Conservation (phyloP, 2,113 vertebrate species). For the Hemibates koningsi region DNA sequence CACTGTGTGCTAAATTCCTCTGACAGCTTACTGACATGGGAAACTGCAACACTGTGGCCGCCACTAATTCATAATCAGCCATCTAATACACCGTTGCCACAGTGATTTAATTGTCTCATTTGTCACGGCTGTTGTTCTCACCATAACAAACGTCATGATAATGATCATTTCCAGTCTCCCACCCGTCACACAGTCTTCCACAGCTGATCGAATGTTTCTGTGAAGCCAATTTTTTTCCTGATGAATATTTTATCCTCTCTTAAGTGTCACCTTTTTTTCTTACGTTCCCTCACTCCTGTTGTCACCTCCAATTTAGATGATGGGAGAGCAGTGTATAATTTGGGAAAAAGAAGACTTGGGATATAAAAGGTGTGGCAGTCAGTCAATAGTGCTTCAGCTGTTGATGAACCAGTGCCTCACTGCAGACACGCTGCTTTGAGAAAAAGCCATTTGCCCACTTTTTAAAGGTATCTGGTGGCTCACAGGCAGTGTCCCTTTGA, state of each 20-base stretch:
- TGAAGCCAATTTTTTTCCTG: not conserved
- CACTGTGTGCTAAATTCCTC: slow-evolving; percentile 40
- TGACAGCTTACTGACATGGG: slow-evolving; percentile 59
- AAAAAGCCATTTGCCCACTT: slow-evolving; percentile 52
- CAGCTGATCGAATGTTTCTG: slow-evolving; percentile 35
- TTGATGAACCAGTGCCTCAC: slow-evolving; percentile 7
- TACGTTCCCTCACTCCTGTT: not conserved
- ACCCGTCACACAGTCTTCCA: slow-evolving; percentile 37
- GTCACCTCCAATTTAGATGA: not conserved
- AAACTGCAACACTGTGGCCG: slow-evolving; percentile 49
- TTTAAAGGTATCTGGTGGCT: slow-evolving; percentile 44
- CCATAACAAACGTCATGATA: slow-evolving; percentile 68
- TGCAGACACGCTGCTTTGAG: slow-evolving; percentile 25
- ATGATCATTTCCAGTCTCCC: slow-evolving; percentile 57
- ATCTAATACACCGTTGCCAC: slow-evolving; percentile 65
- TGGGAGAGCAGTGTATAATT: not conserved
- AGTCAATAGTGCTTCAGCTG: slow-evolving; percentile 30
- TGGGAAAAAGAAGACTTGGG: not conserved
- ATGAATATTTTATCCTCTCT: slow-evolving; percentile 37
- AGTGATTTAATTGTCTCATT: slow-evolving; percentile 74
- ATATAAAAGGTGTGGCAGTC: slow-evolving; percentile 9
- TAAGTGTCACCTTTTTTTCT: slow-evolving; percentile 20
- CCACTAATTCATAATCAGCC: slow-evolving; percentile 74
- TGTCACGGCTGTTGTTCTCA: slow-evolving; percentile 67
- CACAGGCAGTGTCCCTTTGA: slow-evolving; percentile 55